Base-by-base conservation (phyloP, 2,888 invertebrate genomes). In the Hoplodrina blanda region DNA sequence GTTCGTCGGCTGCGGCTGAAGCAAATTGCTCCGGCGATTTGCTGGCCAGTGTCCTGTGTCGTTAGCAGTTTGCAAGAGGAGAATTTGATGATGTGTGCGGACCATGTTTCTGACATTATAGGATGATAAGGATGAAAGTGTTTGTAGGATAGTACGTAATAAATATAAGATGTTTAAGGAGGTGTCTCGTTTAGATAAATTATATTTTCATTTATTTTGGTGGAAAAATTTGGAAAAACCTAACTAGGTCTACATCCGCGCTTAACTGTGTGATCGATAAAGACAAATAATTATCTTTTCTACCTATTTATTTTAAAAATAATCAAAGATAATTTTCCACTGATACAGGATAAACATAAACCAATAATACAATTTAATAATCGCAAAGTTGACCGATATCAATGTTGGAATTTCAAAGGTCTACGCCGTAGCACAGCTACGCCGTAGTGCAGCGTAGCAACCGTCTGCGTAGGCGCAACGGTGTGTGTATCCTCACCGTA, bases 1-100 rank as follows among this genome's bases (percentile, higher is more conserved):
- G 80, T 86, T 87, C 69, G 76, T 75, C 71, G 63, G 46, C 64
- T 67, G 82, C 78, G 81, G 85, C 37, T 87, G 86, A 87, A 83
- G 86, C 76, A 83, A 89, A 89, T 85, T 83, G 85, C 86, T 81
- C 78, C 30, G 65, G 71, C 82, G 78, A 82, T 83, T 82, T 81
- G 79, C 74, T 68, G 76, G 82, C 69, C 65, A 56, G 15, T 37
- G 53, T 69, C 64, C 65, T 76, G 59, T 74, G 71, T 80, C 68
- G 64, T 73, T 74, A 71, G 73, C 68, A 70, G 63, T 63, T 76
- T 64, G 56, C 49, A 44, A 65, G 61, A 66, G 61, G 62, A 67
- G 69, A 65, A 59, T 69, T 78, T 78, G 65, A 76, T 81, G 76
- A 67, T 55, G 52, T 70, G 64, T 60, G 60, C 52, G n/a, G 11